phyloP scores from a whole-genome alignment of 2,797 vertebrate genomes.

The Lycodopsis pacificus region DNA sequence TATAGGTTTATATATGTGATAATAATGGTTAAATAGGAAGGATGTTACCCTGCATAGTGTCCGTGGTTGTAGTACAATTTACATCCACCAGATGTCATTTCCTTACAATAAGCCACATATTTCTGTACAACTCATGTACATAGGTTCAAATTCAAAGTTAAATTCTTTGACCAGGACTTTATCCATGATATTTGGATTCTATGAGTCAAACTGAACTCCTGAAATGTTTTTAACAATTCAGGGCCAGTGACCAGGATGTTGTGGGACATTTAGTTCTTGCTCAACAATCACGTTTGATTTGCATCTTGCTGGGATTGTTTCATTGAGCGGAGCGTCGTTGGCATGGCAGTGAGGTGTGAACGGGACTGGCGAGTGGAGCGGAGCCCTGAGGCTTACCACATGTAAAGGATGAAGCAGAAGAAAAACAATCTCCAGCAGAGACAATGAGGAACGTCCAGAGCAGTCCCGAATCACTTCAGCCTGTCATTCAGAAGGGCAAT shows the following conservation, averaged over 20 bases:
- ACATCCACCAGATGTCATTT: slow-evolving; percentile 53
- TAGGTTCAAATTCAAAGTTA: slow-evolving; percentile 5
- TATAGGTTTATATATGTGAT: not conserved
- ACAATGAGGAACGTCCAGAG: slow-evolving; percentile 18
- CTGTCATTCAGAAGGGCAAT: not conserved
- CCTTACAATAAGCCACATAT: not conserved
- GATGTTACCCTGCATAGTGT: not conserved
- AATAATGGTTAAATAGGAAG: not conserved
- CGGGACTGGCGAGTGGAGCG: not conserved
- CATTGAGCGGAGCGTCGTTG: slow-evolving; percentile 8
- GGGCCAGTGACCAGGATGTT: not conserved
- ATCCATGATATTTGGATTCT: not conserved
- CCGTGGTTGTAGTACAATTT: slow-evolving; percentile 1
- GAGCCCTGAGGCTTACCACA: slow-evolving; percentile 30
- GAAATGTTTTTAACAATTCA: slow-evolving; percentile 8
- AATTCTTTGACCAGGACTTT: not conserved
- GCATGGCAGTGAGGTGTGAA: slow-evolving; percentile 37
- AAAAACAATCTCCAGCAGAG: slow-evolving; percentile 36
- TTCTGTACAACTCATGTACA: not conserved
- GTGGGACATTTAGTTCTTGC: not conserved
- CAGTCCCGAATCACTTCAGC: not conserved
- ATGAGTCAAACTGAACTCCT: not conserved
- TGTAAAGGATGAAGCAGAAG: slow-evolving; percentile 39
- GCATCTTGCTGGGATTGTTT: slow-evolving; percentile 19
- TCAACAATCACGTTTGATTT: slow-evolving; percentile 10